Evolutionary conservation across 2,888 invertebrate genomes (phyloP).

Genomic region (Agrotis puta): DNA sequence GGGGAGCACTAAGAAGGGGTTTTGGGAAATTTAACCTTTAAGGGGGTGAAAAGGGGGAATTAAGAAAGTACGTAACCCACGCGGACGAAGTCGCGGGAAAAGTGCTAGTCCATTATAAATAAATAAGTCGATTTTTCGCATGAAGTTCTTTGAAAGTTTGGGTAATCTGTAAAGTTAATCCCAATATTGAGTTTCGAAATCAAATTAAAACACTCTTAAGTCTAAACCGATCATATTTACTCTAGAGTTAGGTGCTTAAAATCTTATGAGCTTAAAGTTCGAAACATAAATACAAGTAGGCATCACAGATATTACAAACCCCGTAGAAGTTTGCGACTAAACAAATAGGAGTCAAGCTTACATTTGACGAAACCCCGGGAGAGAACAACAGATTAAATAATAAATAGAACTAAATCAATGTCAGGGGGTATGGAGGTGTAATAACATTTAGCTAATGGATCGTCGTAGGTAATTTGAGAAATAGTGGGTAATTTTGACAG

Average conservation of each 20-base stretch:
- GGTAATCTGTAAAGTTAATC: not conserved
- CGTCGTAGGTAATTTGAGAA: not conserved
- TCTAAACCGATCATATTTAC: slow-evolving; percentile 16
- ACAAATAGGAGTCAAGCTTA: slow-evolving; percentile 45
- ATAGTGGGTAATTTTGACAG: not conserved
- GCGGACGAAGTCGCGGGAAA: too few relatives aligned
- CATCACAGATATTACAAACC: slow-evolving; percentile 17
- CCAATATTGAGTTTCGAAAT: not conserved
- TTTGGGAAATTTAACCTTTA: too few relatives aligned
- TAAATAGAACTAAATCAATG: slow-evolving; percentile 28
- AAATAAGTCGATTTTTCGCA: too few relatives aligned
- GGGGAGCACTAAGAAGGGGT: too few relatives aligned
- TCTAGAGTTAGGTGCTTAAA: not conserved
- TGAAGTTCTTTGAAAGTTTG: too few relatives aligned
- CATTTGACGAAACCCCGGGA: slow-evolving; percentile 29
- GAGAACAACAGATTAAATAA: slow-evolving; percentile 28
- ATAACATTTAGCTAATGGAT: not conserved
- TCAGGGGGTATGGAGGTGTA: not conserved
- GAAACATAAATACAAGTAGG: slow-evolving; percentile 31
- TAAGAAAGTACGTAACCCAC: too few relatives aligned
- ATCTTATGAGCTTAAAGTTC: slow-evolving; percentile 2
- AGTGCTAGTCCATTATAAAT: too few relatives aligned
- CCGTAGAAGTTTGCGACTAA: slow-evolving; percentile 15
- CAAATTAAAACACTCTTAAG: not conserved
- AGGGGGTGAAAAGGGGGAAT: too few relatives aligned